Percentiles rank a stretch among this genome's conserved stretches.
Conservation (phyloP, 2,797 vertebrate genomes). For the Lacerta bilineata region DNA sequence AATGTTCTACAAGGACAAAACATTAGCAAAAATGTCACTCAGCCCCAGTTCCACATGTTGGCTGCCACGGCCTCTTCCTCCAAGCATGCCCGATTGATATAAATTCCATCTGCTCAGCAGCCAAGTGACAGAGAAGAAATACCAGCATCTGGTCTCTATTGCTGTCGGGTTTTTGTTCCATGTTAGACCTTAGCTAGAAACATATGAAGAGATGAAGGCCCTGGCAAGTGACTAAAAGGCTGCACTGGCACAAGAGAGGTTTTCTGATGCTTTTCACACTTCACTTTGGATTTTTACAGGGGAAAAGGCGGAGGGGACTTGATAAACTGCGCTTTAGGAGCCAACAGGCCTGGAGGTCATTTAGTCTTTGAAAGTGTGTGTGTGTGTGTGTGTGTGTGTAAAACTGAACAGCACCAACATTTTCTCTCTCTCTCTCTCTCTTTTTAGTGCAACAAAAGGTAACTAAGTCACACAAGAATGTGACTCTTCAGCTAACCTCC, state of each 20-base stretch:
- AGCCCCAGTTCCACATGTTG: constrained; percentile 95
- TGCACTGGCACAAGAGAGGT: constrained; percentile 84
- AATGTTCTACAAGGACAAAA: constrained; percentile 99
- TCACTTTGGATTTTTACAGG: constrained; percentile 81
- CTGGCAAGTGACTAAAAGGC: constrained; percentile 85
- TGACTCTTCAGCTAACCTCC: constrained; percentile 67
- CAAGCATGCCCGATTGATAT: constrained; percentile 91
- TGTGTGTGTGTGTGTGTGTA: constrained; percentile 45
- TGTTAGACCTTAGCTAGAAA: constrained; percentile 91
- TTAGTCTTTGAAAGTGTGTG: constrained; percentile 74
- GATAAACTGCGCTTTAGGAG: constrained; percentile 80
- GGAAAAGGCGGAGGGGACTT: constrained; percentile 76
- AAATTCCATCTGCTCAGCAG: constrained; percentile 97
- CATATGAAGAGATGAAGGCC: constrained; percentile 87
- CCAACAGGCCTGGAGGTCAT: constrained; percentile 81
- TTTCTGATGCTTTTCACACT: constrained; percentile 89
- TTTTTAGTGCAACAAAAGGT: constrained; percentile 75
- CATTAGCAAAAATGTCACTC: constrained; percentile 99
- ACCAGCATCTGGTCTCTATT: constrained; percentile 93
- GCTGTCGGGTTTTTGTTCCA: constrained; percentile 89
- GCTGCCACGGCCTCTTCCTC: constrained; percentile 89
- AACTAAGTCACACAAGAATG: constrained; percentile 78
- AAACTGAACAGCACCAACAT: constrained; percentile 72
- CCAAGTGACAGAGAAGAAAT: constrained; percentile 92
- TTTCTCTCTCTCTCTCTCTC: constrained; percentile 3